Conservation (phyloP, 2,888 invertebrate species). For the Synergus japonicus region DNA sequence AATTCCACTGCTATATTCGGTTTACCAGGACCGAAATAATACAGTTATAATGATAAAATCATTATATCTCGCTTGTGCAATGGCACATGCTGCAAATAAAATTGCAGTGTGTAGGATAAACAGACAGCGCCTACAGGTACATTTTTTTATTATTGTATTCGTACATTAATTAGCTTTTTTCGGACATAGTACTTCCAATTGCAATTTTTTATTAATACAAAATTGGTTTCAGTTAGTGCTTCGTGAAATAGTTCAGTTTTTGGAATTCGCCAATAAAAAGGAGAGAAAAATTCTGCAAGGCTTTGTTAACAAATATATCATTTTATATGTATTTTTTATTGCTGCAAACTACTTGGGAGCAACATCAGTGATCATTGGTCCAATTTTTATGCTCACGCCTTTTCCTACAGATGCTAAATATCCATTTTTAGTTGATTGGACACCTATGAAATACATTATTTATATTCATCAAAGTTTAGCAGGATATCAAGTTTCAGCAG, state of each 20-base stretch:
- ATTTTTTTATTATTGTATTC: no score
- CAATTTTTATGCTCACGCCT: background rate
- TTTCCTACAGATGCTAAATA: conserved; percentile 30
- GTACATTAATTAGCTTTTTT: no score
- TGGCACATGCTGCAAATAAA: conserved; percentile 27
- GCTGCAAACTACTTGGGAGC: conserved; percentile 7
- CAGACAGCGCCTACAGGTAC: background rate
- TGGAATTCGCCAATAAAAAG: background rate
- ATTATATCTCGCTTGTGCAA: conserved; percentile 40
- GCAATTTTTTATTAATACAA: no score
- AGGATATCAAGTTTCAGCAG: conserved; percentile 21
- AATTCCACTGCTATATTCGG: conserved; percentile 37
- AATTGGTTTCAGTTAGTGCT: background rate
- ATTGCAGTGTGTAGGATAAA: conserved; percentile 17
- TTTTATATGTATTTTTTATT: conserved; percentile 5
- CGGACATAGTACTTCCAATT: no score
- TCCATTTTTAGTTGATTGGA: background rate
- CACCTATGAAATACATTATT: background rate
- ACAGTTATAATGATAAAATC: conserved; percentile 40
- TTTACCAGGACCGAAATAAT: conserved; percentile 42
- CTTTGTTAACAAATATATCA: background rate
- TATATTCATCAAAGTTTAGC: conserved; percentile 14
- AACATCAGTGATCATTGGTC: background rate
- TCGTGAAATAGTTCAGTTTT: background rate
- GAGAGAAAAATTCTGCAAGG: background rate